Evolutionary conservation across 23 tunicate species (phyloP).

Genomic region (Styela clava): DNA sequence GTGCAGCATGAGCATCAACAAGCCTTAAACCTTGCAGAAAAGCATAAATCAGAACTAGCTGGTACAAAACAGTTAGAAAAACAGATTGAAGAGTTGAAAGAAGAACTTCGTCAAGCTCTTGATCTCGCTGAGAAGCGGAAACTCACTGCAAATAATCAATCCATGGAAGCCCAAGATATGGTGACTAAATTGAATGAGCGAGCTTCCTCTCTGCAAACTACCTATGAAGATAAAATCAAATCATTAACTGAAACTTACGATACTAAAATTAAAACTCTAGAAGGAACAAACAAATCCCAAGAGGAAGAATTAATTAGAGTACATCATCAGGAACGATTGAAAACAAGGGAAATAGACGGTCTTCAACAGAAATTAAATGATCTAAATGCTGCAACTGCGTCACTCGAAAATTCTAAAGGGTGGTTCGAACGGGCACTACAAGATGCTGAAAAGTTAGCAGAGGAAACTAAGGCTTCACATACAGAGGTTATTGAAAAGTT

Average conservation of each 20-base stretch:
- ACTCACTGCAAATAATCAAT: slow-evolving; percentile 67
- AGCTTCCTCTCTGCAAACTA: slow-evolving; percentile 19
- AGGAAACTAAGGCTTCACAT: slow-evolving; percentile 28
- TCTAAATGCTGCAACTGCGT: slow-evolving; percentile 49
- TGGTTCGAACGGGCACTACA: slow-evolving; percentile 92
- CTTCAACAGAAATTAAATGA: slow-evolving; percentile 79
- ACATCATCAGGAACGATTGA: slow-evolving; percentile 83
- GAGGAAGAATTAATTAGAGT: slow-evolving; percentile 81
- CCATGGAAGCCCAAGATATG: slow-evolving; percentile 81
- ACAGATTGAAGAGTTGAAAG: slow-evolving; percentile 1
- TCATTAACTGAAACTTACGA: slow-evolving; percentile 25
- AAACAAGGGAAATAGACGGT: slow-evolving; percentile 74
- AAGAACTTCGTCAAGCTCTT: not conserved
- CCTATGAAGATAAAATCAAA: slow-evolving; percentile 36
- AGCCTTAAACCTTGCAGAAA: not conserved
- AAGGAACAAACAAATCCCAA: slow-evolving; percentile 62
- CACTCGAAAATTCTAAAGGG: slow-evolving; percentile 79
- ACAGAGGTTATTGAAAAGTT: slow-evolving; percentile 29
- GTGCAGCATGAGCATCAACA: slow-evolving; percentile 19
- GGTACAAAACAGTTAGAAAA: not conserved
- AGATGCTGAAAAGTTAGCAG: slow-evolving; percentile 63
- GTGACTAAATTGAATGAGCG: slow-evolving; percentile 46
- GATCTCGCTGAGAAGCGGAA: slow-evolving; percentile 90
- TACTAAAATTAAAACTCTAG: slow-evolving; percentile 44
- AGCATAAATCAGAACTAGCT: not conserved